phyloP scores from a whole-genome alignment of 2,888 invertebrate genomes.

The Rutpela maculata region DNA sequence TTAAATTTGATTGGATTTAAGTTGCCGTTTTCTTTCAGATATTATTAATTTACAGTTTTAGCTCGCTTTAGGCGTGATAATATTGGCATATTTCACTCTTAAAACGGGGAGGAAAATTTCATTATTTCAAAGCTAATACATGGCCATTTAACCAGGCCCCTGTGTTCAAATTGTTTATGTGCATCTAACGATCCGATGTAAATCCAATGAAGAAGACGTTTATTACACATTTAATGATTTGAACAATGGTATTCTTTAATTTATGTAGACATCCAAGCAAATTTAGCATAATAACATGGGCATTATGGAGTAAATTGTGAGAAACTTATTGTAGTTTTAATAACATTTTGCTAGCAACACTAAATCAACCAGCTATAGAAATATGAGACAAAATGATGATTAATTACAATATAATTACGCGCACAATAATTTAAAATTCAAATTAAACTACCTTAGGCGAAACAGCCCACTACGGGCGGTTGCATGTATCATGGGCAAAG shows the following conservation, averaged over 20 bases:
- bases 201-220: background rate
- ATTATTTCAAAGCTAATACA: no score
- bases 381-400: slow-evolving; percentile 35
- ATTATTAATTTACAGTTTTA: no score
- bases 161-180: background rate
- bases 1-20: no score
- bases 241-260: background rate
- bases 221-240: background rate
- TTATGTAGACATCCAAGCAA: slow-evolving; percentile 8
- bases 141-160: no score
- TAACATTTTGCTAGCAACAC: slow-evolving; percentile 11
- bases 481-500: background rate
- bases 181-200: background rate
- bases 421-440: slow-evolving; percentile 31
- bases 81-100: no score
- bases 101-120: no score
- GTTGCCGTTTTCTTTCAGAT: no score
- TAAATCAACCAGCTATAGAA: slow-evolving; percentile 13
- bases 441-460: slow-evolving; percentile 18
- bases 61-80: no score
- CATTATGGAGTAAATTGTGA: slow-evolving; percentile 5
- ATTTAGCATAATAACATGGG: slow-evolving; percentile 12
- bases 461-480: background rate
- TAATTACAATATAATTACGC: slow-evolving; percentile 23
- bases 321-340: slow-evolving; percentile 21